phyloP scores from a whole-genome alignment of 1,140 invertebrate genomes.

The Teleopsis dalmanni region DNA sequence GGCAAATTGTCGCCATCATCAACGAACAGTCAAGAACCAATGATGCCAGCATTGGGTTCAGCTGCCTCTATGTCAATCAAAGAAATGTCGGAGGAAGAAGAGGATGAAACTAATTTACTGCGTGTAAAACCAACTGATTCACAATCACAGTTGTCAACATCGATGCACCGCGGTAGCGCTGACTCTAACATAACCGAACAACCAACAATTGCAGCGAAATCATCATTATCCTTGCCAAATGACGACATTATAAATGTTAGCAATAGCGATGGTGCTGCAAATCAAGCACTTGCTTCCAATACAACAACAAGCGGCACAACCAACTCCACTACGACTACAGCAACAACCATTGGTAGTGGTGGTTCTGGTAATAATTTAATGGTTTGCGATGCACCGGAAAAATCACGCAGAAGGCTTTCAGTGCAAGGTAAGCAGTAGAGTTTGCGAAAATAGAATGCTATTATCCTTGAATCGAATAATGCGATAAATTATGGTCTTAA shows the following conservation, averaged over 20 bases:
- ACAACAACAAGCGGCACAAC: slow-evolving; percentile 18
- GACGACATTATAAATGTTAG: slow-evolving; percentile 34
- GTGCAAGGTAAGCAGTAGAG: slow-evolving; percentile 31
- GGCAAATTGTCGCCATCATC: slow-evolving; percentile 47
- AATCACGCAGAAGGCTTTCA: slow-evolving; percentile 31
- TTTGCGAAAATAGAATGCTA: no score
- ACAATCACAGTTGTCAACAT: background rate
- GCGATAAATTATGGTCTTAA: no score
- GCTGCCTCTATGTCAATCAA: slow-evolving; percentile 44
- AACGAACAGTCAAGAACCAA: slow-evolving; percentile 46
- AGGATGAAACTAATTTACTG: slow-evolving; percentile 17
- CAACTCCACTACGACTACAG: background rate
- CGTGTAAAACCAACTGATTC: background rate
- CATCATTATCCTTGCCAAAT: slow-evolving; percentile 33
- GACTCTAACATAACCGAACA: slow-evolving; percentile 21
- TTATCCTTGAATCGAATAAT: no score
- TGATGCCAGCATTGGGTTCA: slow-evolving; percentile 33
- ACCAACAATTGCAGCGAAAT: slow-evolving; percentile 22
- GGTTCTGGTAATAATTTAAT: slow-evolving; percentile 22
- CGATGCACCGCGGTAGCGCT: slow-evolving; percentile 19
- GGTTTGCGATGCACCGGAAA: slow-evolving; percentile 29
- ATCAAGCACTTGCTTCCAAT: slow-evolving; percentile 3
- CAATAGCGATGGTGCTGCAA: slow-evolving; percentile 24
- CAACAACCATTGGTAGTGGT: background rate
- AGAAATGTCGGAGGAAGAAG: slow-evolving; percentile 33